Evolutionary conservation across 1,140 invertebrate species (phyloP).

Genomic region (Conus ventricosus): DNA sequence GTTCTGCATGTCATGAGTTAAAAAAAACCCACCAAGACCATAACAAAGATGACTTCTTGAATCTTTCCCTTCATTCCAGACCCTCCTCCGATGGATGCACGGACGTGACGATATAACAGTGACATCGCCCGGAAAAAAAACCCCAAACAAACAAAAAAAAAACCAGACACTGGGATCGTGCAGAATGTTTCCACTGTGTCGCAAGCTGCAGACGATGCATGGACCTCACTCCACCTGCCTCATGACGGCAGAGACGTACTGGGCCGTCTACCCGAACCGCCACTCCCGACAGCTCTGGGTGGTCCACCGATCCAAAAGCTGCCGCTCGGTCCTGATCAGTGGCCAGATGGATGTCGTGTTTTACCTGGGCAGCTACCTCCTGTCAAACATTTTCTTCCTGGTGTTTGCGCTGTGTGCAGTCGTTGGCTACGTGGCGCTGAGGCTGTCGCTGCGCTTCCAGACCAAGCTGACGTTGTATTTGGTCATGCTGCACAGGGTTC

Average conservation of each 20-base stretch:
- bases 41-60: no score
- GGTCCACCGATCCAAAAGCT: not conserved
- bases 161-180: not conserved
- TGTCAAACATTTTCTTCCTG: slow-evolving; percentile 14
- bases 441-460: slow-evolving; percentile 33
- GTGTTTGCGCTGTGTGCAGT: not conserved
- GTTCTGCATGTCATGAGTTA: no score
- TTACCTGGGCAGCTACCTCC: slow-evolving; percentile 5
- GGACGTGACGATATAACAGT: not conserved
- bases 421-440: slow-evolving; percentile 21
- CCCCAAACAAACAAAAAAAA: not conserved
- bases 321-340: not conserved
- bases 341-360: not conserved
- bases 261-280: not conserved
- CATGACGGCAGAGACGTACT: slow-evolving; percentile 26
- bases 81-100: no score
- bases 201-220: slow-evolving; percentile 4
- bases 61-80: no score
- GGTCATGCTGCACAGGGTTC: slow-evolving; percentile 20
- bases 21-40: no score
- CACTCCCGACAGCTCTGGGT: not conserved
- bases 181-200: slow-evolving; percentile 34
- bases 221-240: slow-evolving; percentile 38
- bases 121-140: not conserved
- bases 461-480: slow-evolving; percentile 27